These are phyloP conservation scores for Gymnoscopelus braueri DNA, from an alignment of 2,797 vertebrate genomes.

Conservation along the genomic window DNA sequence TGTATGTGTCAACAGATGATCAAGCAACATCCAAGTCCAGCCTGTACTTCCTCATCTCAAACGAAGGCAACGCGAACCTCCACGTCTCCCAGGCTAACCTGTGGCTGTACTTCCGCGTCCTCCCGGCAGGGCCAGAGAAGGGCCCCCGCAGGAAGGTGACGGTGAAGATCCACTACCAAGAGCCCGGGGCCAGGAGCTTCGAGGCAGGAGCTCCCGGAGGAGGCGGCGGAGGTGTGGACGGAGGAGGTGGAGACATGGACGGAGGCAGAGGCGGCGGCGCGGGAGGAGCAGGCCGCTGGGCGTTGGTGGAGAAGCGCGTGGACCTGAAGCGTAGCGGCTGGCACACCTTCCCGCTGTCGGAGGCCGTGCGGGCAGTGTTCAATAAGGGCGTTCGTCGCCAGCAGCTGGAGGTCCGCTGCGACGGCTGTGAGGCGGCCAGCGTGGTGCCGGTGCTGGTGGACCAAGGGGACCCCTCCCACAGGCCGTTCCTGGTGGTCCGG, in stretches of 20 bases:
- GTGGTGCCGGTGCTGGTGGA: slow-evolving; percentile 91
- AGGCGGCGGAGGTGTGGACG: not conserved
- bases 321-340: slow-evolving; percentile 97
- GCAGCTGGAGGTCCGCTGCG: slow-evolving; percentile 93
- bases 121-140: slow-evolving; percentile 90
- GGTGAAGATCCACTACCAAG: slow-evolving; percentile 92
- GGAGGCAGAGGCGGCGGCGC: slow-evolving; percentile 58
- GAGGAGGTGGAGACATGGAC: slow-evolving; percentile 63
- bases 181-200: slow-evolving; percentile 72
- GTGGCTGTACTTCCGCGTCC: slow-evolving; percentile 95
- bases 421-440: slow-evolving; percentile 88
- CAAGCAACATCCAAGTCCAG: slow-evolving; percentile 85
- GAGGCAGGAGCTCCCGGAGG: slow-evolving; percentile 7
- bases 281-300: slow-evolving; percentile 77
- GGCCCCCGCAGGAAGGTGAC: slow-evolving; percentile 90
- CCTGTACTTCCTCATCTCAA: slow-evolving; percentile 94
- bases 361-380: slow-evolving; percentile 89
- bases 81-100: slow-evolving; percentile 94
- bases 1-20: slow-evolving; percentile 84
- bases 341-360: slow-evolving; percentile 96
- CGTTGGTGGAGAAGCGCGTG: slow-evolving; percentile 92
- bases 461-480: slow-evolving; percentile 89
- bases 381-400: slow-evolving; percentile 90
- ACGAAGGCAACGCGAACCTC: slow-evolving; percentile 97
- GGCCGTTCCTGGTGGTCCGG: slow-evolving; percentile 96